Evolutionary conservation across 2,888 invertebrate species (phyloP).

Genomic region (Euzophera pinguis): DNA sequence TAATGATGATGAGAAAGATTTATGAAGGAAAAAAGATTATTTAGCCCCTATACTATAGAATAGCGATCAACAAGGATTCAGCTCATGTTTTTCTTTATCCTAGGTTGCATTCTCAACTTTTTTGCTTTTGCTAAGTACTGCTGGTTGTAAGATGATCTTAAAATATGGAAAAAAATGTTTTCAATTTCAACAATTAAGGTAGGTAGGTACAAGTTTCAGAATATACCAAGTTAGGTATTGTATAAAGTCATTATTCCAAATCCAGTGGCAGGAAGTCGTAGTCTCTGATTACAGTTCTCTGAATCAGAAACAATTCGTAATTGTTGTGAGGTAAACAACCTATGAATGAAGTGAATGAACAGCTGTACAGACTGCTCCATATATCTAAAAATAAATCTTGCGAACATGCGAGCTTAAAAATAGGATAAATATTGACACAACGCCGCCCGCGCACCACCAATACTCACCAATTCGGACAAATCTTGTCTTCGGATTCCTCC

Average conservation of each 20-base stretch:
- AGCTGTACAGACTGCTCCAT: constrained; percentile 60
- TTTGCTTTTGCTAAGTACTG: no score
- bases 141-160: no score
- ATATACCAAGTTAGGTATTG: no score
- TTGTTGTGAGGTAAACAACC: constrained; percentile 56
- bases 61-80: no score
- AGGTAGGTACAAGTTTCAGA: no score
- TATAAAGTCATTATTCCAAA: not conserved
- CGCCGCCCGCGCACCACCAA: constrained; percentile 25
- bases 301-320: not conserved
- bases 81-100: no score
- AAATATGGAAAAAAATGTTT: no score
- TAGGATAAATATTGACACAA: constrained; percentile 66
- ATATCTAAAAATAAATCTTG: constrained; percentile 67
- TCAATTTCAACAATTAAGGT: no score
- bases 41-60: no score
- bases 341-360: constrained; percentile 37
- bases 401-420: constrained; percentile 60
- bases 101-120: no score
- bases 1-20: no score
- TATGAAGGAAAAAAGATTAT: no score
- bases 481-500: constrained; percentile 63
- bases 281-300: not conserved
- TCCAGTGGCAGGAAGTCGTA: not conserved
- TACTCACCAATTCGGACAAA: constrained; percentile 77